Evolutionary conservation across 2,113 vertebrate genomes (phyloP).

Genomic region (Pluvialis apricaria): DNA sequence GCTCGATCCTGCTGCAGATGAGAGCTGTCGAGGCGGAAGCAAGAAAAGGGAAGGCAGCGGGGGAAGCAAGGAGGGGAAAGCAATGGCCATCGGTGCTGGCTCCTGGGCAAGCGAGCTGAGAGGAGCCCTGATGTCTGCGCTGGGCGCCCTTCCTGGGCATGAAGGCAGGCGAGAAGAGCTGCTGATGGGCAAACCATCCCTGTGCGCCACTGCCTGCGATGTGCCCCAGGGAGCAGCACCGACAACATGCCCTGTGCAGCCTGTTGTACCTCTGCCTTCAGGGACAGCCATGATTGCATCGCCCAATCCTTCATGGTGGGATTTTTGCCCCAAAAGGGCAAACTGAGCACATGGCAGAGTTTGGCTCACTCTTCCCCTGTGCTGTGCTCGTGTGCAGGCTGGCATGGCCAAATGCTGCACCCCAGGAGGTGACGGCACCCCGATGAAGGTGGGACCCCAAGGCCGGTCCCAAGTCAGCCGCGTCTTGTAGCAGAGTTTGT

Average conservation of each 20-base stretch:
- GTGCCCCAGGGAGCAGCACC: background rate
- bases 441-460: background rate
- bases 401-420: accelerated
- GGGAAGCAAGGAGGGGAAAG: background rate
- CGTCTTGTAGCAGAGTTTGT: accelerated
- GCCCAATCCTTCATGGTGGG: accelerated
- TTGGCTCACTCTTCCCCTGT: background rate
- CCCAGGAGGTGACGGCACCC: background rate
- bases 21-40: background rate
- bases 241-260: accelerated
- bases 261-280: background rate
- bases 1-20: background rate
- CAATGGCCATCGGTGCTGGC: background rate
- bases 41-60: background rate
- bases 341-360: accelerated
- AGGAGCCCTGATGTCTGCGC: background rate
- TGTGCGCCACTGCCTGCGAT: background rate
- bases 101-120: background rate
- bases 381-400: accelerated
- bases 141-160: background rate
- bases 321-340: background rate
- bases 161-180: background rate
- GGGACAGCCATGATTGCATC: background rate
- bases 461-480: background rate
- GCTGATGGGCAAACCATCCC: background rate